Percentiles rank a stretch among this genome's conserved stretches.
Conservation (phyloP, 2,888 invertebrate genomes). For the Tetropium fuscum region DNA sequence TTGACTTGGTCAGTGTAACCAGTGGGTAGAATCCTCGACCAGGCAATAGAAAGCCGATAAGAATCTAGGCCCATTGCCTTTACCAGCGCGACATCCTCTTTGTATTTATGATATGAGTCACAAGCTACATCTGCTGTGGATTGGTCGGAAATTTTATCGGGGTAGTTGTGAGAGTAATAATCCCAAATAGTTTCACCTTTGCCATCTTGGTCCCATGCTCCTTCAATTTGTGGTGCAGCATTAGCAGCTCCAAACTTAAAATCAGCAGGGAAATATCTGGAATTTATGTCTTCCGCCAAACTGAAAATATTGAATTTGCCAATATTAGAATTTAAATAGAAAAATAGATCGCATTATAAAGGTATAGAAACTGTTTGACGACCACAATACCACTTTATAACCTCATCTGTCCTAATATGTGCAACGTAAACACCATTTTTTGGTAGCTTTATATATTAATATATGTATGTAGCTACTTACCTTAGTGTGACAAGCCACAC, state of each 20-base stretch:
- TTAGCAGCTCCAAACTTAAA: constrained; percentile 53
- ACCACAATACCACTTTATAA: too few species aligned
- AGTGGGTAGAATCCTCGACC: constrained; percentile 67
- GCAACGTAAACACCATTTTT: too few species aligned
- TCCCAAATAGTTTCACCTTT: constrained; percentile 48
- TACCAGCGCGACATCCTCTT: constrained; percentile 72
- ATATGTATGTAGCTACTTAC: too few species aligned
- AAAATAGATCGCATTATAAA: too few species aligned
- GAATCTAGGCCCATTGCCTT: constrained; percentile 69
- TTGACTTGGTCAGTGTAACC: constrained; percentile 67
- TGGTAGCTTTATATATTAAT: too few species aligned
- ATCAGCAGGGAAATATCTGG: constrained; percentile 37
- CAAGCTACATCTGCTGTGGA: constrained; percentile 73
- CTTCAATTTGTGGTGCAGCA: constrained; percentile 55
- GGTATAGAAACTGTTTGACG: too few species aligned
- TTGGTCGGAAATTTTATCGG: constrained; percentile 27
- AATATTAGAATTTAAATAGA: too few species aligned
- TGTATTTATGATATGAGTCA: constrained; percentile 75
- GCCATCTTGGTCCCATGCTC: constrained; percentile 52
- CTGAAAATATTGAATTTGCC: too few species aligned
- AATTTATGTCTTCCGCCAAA: constrained; percentile 25
- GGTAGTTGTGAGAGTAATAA: constrained; percentile 27
- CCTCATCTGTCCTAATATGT: too few species aligned
- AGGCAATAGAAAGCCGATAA: constrained; percentile 61
- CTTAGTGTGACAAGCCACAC: too few species aligned